phyloP scores from a whole-genome alignment of 2,797 vertebrate genomes.

The Sebastes steindachneri region DNA sequence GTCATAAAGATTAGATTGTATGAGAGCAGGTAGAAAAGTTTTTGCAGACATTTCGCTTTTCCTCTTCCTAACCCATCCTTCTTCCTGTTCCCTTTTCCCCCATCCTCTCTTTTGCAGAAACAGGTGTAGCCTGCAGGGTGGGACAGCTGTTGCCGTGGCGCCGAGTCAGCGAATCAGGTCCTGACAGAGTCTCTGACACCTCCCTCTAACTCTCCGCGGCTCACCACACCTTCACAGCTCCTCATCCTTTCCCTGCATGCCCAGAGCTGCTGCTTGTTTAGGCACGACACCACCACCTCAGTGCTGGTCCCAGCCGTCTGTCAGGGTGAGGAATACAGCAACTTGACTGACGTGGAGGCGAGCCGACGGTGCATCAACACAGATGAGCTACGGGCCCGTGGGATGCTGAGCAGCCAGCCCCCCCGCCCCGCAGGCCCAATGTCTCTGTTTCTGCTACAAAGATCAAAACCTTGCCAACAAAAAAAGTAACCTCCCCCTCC shows the following conservation, averaged over 20 bases:
- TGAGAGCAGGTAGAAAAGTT: background rate
- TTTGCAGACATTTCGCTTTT: background rate
- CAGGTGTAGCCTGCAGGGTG: conserved; percentile 57
- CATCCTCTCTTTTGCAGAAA: conserved; percentile 11
- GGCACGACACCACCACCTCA: conserved; percentile 2
- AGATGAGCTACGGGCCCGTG: conserved; percentile 11
- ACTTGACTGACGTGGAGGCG: conserved; percentile 9
- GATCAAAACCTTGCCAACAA: conserved; percentile 42
- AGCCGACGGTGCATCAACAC: conserved; percentile 21
- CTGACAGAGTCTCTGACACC: background rate
- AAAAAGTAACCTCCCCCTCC: conserved; percentile 19
- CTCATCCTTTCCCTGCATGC: background rate
- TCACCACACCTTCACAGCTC: conserved; percentile 1
- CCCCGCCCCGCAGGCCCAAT: background rate
- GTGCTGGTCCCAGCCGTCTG: conserved; percentile 1
- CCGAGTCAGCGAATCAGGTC: conserved; percentile 47
- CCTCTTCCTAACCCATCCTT: background rate
- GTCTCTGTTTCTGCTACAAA: conserved; percentile 29
- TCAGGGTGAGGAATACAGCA: background rate
- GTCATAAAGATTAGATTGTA: background rate
- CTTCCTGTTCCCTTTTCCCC: background rate
- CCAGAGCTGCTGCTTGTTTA: conserved; percentile 16
- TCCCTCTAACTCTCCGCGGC: background rate
- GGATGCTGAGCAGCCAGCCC: conserved; percentile 29
- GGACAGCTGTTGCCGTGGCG: conserved; percentile 61